Percentiles rank a stretch among this genome's conserved stretches.
phyloP scores from a whole-genome alignment of 1,140 invertebrate genomes.

The Neoseiulus cucumeris region DNA sequence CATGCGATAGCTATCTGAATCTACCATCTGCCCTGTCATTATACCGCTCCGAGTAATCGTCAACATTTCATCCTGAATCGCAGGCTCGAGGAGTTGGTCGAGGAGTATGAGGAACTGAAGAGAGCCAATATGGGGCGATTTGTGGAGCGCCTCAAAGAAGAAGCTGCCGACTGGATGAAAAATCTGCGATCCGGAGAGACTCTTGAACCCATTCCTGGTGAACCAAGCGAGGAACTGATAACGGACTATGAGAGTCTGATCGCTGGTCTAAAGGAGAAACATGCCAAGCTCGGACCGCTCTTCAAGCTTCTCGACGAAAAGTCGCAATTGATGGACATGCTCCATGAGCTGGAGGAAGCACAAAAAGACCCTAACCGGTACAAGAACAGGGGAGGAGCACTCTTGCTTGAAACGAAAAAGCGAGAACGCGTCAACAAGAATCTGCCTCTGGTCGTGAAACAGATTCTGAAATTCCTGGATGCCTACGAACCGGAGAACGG shows the following conservation, averaged over 20 bases:
- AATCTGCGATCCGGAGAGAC: background rate
- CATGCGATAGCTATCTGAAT: background rate
- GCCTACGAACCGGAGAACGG: background rate
- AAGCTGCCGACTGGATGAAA: background rate
- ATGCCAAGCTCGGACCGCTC: background rate
- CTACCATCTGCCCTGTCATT: too few relatives aligned
- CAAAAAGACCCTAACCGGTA: background rate
- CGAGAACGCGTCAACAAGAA: background rate
- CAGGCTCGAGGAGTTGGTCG: background rate
- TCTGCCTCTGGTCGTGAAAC: background rate
- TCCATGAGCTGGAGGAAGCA: background rate
- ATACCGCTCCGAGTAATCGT: too few relatives aligned
- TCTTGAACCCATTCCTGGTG: background rate
- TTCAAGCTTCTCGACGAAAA: constrained; percentile 1
- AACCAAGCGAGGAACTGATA: background rate
- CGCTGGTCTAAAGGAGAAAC: background rate
- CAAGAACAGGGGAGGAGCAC: background rate
- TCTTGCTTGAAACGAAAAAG: background rate
- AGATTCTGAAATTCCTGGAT: background rate
- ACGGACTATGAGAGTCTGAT: background rate
- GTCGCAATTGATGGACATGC: background rate
- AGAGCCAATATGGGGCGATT: background rate
- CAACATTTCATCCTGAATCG: background rate
- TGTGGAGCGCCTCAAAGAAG: background rate
- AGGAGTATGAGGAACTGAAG: background rate